These are phyloP conservation scores for Pristionchus fissidentatus DNA, from an alignment of 2,888 invertebrate genomes.

Conservation along the genomic window DNA sequence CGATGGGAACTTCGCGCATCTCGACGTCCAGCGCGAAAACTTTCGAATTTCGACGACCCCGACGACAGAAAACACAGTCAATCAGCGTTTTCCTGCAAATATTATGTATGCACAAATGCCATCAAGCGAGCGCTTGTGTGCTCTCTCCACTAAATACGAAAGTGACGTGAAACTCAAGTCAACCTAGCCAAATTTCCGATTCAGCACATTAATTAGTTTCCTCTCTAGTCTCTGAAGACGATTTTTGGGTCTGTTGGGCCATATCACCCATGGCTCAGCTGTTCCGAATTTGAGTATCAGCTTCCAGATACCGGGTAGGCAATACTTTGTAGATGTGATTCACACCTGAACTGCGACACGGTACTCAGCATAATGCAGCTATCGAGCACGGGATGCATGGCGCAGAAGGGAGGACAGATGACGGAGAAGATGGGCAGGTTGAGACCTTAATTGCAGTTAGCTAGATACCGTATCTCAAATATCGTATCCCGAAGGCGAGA, in stretches of 20 bases:
- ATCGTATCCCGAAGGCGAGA: too few species aligned
- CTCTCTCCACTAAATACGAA: too few species aligned
- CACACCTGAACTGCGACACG: conserved; percentile 25
- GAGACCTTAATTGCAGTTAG: neutral
- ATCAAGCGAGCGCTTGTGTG: too few species aligned
- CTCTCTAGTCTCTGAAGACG: too few species aligned
- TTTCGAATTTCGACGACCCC: neutral
- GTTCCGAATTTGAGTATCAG: neutral
- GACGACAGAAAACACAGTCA: neutral
- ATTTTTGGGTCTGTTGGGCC: too few species aligned
- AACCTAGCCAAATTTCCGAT: too few species aligned
- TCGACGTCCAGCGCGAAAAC: neutral
- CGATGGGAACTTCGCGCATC: neutral
- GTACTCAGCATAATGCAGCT: neutral
- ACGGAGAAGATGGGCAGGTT: conserved; percentile 28
- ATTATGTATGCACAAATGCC: too few species aligned
- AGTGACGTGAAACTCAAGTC: too few species aligned
- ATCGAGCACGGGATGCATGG: conserved; percentile 27
- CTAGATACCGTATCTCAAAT: too few species aligned
- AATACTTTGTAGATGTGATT: neutral
- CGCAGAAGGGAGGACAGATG: conserved; percentile 43
- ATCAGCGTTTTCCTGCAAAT: conserved; percentile 14
- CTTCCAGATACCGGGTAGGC: neutral
- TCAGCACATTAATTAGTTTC: too few species aligned
- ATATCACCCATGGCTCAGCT: too few species aligned